phyloP scores from a whole-genome alignment of 2,888 invertebrate genomes.

The Watsonalla cultraria region DNA sequence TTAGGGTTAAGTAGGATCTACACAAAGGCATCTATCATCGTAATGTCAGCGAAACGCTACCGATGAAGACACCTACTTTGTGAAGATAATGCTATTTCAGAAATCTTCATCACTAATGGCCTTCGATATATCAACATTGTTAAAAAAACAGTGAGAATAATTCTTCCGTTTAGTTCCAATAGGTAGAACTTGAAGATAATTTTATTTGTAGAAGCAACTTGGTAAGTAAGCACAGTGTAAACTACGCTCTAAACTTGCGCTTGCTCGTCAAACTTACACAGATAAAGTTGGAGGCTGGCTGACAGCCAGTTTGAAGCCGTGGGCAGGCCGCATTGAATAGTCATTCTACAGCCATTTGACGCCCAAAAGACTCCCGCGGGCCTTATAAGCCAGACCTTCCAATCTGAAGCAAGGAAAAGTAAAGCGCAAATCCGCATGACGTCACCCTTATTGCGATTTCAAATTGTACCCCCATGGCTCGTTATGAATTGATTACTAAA shows the following conservation, averaged over 20 bases:
- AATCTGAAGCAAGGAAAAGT: slow-evolving; percentile 22
- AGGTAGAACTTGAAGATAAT: slow-evolving; percentile 17
- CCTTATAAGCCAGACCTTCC: slow-evolving; percentile 29
- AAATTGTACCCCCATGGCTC: slow-evolving; percentile 23
- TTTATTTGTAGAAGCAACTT: slow-evolving; percentile 5
- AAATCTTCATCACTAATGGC: too few species aligned
- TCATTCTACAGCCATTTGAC: slow-evolving; percentile 52
- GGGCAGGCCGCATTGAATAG: slow-evolving; percentile 45
- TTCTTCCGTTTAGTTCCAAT: too few species aligned
- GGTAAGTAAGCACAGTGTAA: slow-evolving; percentile 15
- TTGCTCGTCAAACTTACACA: slow-evolving; percentile 20
- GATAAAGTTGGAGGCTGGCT: slow-evolving; percentile 23
- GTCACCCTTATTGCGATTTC: slow-evolving; percentile 29
- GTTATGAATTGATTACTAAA: slow-evolving; percentile 13
- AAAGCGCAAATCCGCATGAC: slow-evolving; percentile 25
- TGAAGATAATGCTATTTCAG: too few species aligned
- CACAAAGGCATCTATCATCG: too few species aligned
- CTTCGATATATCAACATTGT: too few species aligned
- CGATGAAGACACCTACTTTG: too few species aligned
- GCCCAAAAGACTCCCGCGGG: slow-evolving; percentile 45
- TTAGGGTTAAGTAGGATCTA: too few species aligned
- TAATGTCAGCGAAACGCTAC: too few species aligned
- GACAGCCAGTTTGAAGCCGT: slow-evolving; percentile 35
- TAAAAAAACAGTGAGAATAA: too few species aligned
- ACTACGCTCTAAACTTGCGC: slow-evolving; percentile 8